Conservation (phyloP, 2,888 invertebrate species). For the Hemistola chrysoprasaria region DNA sequence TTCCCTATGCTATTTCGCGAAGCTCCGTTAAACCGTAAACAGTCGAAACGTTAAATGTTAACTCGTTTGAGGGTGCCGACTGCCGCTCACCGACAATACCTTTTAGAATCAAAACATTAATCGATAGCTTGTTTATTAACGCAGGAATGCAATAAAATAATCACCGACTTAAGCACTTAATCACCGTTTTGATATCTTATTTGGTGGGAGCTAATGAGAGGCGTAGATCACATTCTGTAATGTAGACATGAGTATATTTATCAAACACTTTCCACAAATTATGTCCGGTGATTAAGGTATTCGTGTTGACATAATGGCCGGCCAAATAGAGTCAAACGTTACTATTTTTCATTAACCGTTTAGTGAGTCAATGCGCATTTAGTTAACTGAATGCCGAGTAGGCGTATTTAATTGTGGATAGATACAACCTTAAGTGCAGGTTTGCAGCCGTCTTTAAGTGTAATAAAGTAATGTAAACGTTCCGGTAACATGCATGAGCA, state of each 20-base stretch:
- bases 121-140: slow-evolving; percentile 61
- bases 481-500: slow-evolving; percentile 38
- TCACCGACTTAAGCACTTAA: slow-evolving; percentile 63
- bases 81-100: slow-evolving; percentile 44
- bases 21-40: slow-evolving; percentile 45
- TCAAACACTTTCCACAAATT: slow-evolving; percentile 78
- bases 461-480: slow-evolving; percentile 26
- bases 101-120: slow-evolving; percentile 55
- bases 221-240: slow-evolving; percentile 77
- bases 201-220: slow-evolving; percentile 75
- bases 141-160: slow-evolving; percentile 76
- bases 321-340: slow-evolving; percentile 65
- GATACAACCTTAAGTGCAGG: not conserved
- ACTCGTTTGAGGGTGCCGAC: slow-evolving; percentile 24
- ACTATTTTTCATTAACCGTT: slow-evolving; percentile 52
- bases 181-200: slow-evolving; percentile 74
- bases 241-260: slow-evolving; percentile 71
- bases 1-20: slow-evolving; percentile 44
- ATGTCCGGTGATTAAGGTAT: slow-evolving; percentile 68
- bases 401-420: slow-evolving; percentile 5
- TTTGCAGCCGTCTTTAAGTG: too few relatives aligned
- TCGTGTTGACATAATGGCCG: slow-evolving; percentile 75
- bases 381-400: slow-evolving; percentile 14
- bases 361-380: slow-evolving; percentile 19
- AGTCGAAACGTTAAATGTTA: slow-evolving; percentile 39